phyloP scores from a whole-genome alignment of 1,140 invertebrate genomes.

The Macrocentrus cingulum region DNA sequence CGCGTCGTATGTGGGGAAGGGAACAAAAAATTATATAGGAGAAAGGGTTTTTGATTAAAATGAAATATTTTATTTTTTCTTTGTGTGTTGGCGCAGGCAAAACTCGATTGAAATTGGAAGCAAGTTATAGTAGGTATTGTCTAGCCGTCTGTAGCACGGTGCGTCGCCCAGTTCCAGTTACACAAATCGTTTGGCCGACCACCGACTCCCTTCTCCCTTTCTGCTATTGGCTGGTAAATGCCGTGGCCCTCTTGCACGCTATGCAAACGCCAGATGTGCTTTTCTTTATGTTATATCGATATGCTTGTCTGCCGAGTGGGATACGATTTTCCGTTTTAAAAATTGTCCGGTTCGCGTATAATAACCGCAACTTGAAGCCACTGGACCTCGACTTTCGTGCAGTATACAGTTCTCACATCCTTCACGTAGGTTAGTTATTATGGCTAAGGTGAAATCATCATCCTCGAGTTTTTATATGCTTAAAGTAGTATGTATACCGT shows the following conservation, averaged over 20 bases:
- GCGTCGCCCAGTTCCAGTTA: constrained; percentile 26
- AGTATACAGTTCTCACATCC: no score
- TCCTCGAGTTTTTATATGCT: no score
- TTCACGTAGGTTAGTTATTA: no score
- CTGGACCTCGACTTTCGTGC: not conserved
- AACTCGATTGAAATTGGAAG: constrained; percentile 23
- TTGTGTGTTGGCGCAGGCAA: constrained; percentile 3
- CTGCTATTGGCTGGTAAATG: constrained; percentile 27
- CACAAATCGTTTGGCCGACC: constrained; percentile 7
- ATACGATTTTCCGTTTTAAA: not conserved
- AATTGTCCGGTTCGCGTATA: no score
- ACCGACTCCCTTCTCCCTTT: not conserved
- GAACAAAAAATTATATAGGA: not conserved
- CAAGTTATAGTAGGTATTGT: constrained; percentile 24
- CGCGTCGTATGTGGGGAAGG: no score
- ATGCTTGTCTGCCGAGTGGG: constrained; percentile 3
- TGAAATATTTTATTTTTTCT: constrained; percentile 11
- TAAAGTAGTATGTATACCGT: no score
- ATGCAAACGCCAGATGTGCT: constrained; percentile 32
- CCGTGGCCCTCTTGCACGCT: not conserved
- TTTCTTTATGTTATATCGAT: constrained; percentile 34
- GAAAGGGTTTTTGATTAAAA: constrained; percentile 20
- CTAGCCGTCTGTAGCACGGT: constrained; percentile 16
- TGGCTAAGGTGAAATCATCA: no score
- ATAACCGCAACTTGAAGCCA: no score